Evolutionary conservation across 2,888 invertebrate genomes (phyloP).

Genomic region (Brassicogethes aeneus): DNA sequence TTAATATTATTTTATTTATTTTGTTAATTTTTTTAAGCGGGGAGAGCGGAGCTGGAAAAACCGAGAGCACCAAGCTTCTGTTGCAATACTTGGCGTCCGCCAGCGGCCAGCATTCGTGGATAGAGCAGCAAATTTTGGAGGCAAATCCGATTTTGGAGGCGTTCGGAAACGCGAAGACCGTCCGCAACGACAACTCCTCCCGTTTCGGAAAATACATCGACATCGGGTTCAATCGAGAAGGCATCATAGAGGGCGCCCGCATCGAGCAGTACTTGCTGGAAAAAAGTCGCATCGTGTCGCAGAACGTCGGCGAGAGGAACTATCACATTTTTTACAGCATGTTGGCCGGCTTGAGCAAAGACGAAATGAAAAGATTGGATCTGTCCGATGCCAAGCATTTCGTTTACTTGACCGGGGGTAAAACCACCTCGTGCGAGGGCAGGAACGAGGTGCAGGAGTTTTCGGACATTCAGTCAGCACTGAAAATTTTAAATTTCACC

Average conservation of each 20-base stretch:
- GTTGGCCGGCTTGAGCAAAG: conserved; percentile 68
- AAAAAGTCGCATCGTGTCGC: conserved; percentile 87
- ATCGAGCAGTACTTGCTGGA: conserved; percentile 94
- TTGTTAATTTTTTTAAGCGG: conserved; percentile 60
- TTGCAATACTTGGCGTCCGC: conserved; percentile 89
- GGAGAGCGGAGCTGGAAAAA: conserved; percentile 94
- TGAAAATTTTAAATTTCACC: conserved; percentile 82
- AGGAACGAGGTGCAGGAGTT: conserved; percentile 80
- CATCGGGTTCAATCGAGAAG: conserved; percentile 49
- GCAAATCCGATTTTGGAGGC: conserved; percentile 96
- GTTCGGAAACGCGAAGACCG: conserved; percentile 94
- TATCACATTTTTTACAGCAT: conserved; percentile 94
- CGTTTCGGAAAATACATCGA: conserved; percentile 54
- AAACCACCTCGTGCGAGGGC: conserved; percentile 67
- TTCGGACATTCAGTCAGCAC: conserved; percentile 81
- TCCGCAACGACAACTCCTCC: conserved; percentile 92
- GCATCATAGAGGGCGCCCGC: conserved; percentile 84
- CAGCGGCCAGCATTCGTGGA: conserved; percentile 94
- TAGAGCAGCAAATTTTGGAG: conserved; percentile 94
- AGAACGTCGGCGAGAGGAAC: conserved; percentile 83
- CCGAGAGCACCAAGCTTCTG: conserved; percentile 90
- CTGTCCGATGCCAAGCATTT: conserved; percentile 66
- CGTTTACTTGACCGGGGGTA: conserved; percentile 73
- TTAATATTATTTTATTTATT: too few relatives aligned
- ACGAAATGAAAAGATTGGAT: conserved; percentile 72